These are phyloP conservation scores for Drosophila arawakana DNA, from an alignment of 1,140 invertebrate genomes.

Conservation along the genomic window DNA sequence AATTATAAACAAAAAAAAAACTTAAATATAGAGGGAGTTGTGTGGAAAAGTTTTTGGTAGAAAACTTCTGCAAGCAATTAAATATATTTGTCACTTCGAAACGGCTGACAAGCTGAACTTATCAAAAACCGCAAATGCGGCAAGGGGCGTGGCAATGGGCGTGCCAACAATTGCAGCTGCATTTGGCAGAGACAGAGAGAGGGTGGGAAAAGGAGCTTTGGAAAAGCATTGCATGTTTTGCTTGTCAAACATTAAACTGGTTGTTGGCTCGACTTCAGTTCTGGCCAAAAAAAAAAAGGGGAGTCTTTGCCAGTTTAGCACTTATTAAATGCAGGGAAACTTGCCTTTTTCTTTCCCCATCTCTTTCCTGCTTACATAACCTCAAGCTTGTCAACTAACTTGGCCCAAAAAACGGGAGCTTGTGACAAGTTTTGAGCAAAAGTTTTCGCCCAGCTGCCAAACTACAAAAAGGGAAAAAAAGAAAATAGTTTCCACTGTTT, in stretches of 20 bases:
- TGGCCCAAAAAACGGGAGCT: constrained; percentile 56
- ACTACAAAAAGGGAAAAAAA: constrained; percentile 19
- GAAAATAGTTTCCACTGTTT: constrained; percentile 3
- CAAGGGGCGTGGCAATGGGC: constrained; percentile 3
- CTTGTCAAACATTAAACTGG: constrained; percentile 76
- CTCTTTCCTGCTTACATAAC: constrained; percentile 28
- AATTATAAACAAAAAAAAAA: constrained; percentile 33
- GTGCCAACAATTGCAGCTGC: constrained; percentile 9
- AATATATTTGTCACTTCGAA: constrained; percentile 78
- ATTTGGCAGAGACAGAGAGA: neutral
- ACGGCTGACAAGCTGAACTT: constrained; percentile 71
- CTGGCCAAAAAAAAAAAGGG: constrained; percentile 11
- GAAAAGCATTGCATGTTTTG: constrained; percentile 48
- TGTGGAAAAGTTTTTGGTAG: constrained; percentile 57
- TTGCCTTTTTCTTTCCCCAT: constrained; percentile 6
- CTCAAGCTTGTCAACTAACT: constrained; percentile 60
- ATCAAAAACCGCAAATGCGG: constrained; percentile 50
- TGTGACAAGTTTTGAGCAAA: constrained; percentile 44
- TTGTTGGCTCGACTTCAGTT: constrained; percentile 47
- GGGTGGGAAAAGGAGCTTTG: neutral
- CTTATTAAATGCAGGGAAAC: constrained; percentile 64
- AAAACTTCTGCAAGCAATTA: constrained; percentile 78
- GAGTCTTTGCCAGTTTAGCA: constrained; percentile 38
- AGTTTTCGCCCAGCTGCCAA: constrained; percentile 40
- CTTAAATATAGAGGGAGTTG: constrained; percentile 26